These are phyloP conservation scores for Percopsis transmontana DNA, from an alignment of 2,113 vertebrate species.

Conservation along the genomic window DNA sequence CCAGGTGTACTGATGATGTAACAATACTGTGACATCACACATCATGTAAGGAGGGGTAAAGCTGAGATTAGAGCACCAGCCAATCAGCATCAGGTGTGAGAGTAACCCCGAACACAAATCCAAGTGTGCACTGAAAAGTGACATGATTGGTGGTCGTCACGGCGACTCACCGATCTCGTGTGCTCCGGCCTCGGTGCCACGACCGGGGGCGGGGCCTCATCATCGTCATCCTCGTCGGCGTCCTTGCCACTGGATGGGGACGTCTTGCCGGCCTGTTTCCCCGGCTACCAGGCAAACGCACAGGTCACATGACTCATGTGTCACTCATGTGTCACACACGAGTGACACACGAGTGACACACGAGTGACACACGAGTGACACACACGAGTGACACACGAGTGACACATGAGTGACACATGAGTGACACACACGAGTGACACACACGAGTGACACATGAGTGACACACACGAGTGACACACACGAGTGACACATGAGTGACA, in stretches of 20 bases:
- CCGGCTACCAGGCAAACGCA: constrained; percentile 59
- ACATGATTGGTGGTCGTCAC: not conserved
- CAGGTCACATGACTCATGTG: not conserved
- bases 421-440: too few relatives aligned
- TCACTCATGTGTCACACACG: constrained; percentile 1
- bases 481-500: not conserved
- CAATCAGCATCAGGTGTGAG: too few relatives aligned
- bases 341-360: not conserved
- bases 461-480: not conserved
- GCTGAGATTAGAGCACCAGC: too few relatives aligned
- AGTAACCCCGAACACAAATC: too few relatives aligned
- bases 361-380: too few relatives aligned
- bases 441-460: not conserved
- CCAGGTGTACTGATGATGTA: too few relatives aligned
- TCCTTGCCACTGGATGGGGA: constrained; percentile 73
- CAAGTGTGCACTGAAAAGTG: not conserved
- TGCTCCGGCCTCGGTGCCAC: constrained; percentile 95
- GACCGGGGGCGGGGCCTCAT: constrained; percentile 87
- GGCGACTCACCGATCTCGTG: constrained; percentile 90
- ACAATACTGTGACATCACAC: too few relatives aligned
- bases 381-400: too few relatives aligned
- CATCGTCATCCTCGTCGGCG: constrained; percentile 90
- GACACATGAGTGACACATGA: too few relatives aligned
- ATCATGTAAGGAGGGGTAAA: too few relatives aligned
- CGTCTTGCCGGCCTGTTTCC: constrained; percentile 84